A percentile compares a stretch with the other conserved stretches of the same genome.
phyloP scores from a whole-genome alignment of 92 coral and sea anemone genomes.

The Siderastrea radians region DNA sequence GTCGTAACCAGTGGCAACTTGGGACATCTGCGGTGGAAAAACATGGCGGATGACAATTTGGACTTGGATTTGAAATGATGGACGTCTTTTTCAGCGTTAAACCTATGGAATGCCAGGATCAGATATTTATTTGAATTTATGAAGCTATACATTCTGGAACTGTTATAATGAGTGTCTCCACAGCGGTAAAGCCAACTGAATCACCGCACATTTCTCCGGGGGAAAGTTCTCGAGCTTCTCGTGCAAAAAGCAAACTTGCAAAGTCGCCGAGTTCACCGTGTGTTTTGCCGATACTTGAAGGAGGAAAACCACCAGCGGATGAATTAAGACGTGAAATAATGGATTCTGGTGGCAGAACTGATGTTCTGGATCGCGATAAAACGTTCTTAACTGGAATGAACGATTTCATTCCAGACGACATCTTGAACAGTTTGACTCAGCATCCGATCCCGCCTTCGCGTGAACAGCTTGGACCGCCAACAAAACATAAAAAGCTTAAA shows the following conservation, averaged over 20 bases:
- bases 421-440: slow-evolving; percentile 94
- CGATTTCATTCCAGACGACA: slow-evolving; percentile 96
- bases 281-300: slow-evolving; percentile 91
- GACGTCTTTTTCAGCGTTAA: not conserved
- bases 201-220: slow-evolving; percentile 45
- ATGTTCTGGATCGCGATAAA: slow-evolving; percentile 61
- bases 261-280: slow-evolving; percentile 85
- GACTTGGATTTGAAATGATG: slow-evolving; percentile 7
- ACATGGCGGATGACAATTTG: slow-evolving; percentile 84
- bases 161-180: slow-evolving; percentile 78
- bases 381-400: slow-evolving; percentile 80
- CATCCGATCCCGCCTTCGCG: slow-evolving; percentile 91
- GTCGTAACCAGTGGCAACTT: slow-evolving; percentile 45
- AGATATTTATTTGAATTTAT: not conserved
- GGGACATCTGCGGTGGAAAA: slow-evolving; percentile 22
- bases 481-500: slow-evolving; percentile 84
- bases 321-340: slow-evolving; percentile 67
- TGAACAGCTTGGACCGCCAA: slow-evolving; percentile 92
- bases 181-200: slow-evolving; percentile 73
- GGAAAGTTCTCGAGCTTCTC: slow-evolving; percentile 58
- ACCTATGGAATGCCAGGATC: not conserved
- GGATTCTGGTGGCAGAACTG: slow-evolving; percentile 34
- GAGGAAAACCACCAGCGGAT: slow-evolving; percentile 43
- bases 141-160: not conserved
- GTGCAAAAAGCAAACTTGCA: slow-evolving; percentile 71